phyloP scores from a whole-genome alignment of 2,113 vertebrate species.

The Chunga burmeisteri region DNA sequence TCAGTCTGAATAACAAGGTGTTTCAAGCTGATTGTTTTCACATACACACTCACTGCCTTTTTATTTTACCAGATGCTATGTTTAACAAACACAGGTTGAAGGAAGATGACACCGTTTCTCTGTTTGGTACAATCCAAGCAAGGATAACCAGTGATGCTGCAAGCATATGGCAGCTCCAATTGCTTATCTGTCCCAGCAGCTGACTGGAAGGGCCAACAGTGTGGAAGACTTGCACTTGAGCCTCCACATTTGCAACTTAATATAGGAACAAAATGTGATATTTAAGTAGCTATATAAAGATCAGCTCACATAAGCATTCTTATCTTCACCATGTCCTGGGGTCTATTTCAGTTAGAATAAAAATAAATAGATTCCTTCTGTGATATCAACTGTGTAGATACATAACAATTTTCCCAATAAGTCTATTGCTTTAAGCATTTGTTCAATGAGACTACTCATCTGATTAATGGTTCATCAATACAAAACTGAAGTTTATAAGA shows the following conservation, averaged over 20 bases:
- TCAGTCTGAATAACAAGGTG: not conserved
- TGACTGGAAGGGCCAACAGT: not conserved
- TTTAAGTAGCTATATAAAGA: not conserved
- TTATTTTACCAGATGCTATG: not conserved
- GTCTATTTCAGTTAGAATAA: not conserved
- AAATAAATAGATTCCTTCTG: not conserved
- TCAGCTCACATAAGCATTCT: not conserved
- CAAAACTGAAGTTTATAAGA: not conserved
- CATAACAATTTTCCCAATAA: not conserved
- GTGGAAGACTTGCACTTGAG: not conserved
- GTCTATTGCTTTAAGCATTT: not conserved
- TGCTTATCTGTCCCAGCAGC: not conserved
- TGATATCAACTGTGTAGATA: not conserved
- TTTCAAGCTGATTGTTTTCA: slow-evolving; percentile 3
- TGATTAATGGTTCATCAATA: not conserved
- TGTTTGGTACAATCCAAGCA: not conserved
- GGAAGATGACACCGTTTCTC: not conserved
- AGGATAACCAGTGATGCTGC: not conserved
- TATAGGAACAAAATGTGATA: not conserved
- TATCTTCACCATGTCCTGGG: not conserved
- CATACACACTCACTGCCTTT: not conserved
- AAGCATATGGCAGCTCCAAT: not conserved
- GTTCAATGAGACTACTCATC: not conserved
- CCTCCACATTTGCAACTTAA: not conserved
- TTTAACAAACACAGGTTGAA: not conserved